Evolutionary conservation across 2,113 vertebrate genomes (phyloP).

Genomic region (Gymnocephalus cernua): DNA sequence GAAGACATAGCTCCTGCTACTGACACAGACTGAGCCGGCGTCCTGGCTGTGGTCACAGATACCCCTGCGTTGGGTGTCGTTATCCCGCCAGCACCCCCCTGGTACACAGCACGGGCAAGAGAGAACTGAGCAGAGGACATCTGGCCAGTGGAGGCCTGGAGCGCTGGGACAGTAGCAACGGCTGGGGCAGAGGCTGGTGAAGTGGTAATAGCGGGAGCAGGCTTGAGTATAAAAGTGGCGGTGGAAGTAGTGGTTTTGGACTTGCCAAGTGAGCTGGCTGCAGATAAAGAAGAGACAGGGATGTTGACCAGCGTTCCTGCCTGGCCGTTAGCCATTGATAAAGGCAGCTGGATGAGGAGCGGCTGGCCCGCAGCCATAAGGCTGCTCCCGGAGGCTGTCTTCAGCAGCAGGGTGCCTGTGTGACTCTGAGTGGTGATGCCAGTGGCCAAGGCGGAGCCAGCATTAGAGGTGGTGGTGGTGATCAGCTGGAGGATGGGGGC

Average conservation of each 20-base stretch:
- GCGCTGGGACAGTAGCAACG: constrained; percentile 54
- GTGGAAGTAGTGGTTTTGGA: constrained; percentile 80
- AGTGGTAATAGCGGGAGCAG: constrained; percentile 62
- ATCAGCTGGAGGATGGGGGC: constrained; percentile 81
- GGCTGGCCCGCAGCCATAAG: constrained; percentile 77
- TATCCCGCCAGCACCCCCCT: constrained; percentile 80
- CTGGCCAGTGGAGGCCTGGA: constrained; percentile 65
- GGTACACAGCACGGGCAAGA: constrained; percentile 80
- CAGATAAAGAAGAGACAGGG: constrained; percentile 80
- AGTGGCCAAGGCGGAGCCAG: constrained; percentile 58
- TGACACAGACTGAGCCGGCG: constrained; percentile 78
- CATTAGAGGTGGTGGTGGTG: constrained; percentile 76
- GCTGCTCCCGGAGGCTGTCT: constrained; percentile 67
- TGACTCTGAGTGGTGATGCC: constrained; percentile 78
- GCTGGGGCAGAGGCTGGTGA: constrained; percentile 41
- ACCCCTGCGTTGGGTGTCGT: constrained; percentile 81
- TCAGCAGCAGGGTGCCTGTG: constrained; percentile 79
- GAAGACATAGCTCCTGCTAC: constrained; percentile 83
- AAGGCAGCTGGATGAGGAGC: constrained; percentile 84
- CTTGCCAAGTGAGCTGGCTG: constrained; percentile 77
- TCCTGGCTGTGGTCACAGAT: constrained; percentile 82
- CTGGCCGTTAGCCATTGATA: constrained; percentile 80
- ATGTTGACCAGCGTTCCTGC: constrained; percentile 81
- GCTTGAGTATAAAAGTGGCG: constrained; percentile 83
- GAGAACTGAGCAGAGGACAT: constrained; percentile 77